These are phyloP conservation scores for Murina feae DNA, from an alignment of 2,113 vertebrate species.

Conservation along the genomic window DNA sequence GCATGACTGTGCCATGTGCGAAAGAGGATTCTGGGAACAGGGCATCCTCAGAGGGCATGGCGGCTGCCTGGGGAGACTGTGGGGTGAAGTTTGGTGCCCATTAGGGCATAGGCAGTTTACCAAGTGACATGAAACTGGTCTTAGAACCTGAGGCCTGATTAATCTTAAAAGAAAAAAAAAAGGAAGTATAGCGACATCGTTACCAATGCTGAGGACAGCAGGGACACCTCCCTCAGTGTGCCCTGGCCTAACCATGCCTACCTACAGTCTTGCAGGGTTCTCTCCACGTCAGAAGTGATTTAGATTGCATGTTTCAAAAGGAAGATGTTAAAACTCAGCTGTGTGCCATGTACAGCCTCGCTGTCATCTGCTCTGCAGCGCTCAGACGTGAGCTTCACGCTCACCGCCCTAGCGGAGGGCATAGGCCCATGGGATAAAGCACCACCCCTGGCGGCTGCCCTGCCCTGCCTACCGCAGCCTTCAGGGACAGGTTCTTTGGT, in stretches of 20 bases:
- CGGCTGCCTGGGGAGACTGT: not conserved
- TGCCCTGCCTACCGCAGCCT: not conserved
- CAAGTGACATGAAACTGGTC: not conserved
- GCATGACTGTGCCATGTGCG: not conserved
- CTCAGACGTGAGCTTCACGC: not conserved
- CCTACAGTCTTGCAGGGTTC: not conserved
- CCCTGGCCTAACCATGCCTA: not conserved
- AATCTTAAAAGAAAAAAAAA: not conserved
- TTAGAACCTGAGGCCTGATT: not conserved
- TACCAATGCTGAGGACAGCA: not conserved
- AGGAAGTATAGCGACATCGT: not conserved
- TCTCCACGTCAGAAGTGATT: not conserved
- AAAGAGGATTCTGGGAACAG: not conserved
- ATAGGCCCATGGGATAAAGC: not conserved
- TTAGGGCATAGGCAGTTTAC: not conserved
- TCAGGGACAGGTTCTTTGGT: not conserved
- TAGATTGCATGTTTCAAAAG: not conserved
- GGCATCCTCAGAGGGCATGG: not conserved
- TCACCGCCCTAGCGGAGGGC: too few species aligned
- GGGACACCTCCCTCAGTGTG: not conserved
- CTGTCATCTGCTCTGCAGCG: not conserved
- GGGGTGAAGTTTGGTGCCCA: not conserved
- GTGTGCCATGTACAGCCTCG: not conserved
- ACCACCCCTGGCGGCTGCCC: not conserved
- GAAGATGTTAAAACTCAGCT: not conserved